phyloP scores from a whole-genome alignment of 2,113 vertebrate genomes.

The Chionodraco myersi region DNA sequence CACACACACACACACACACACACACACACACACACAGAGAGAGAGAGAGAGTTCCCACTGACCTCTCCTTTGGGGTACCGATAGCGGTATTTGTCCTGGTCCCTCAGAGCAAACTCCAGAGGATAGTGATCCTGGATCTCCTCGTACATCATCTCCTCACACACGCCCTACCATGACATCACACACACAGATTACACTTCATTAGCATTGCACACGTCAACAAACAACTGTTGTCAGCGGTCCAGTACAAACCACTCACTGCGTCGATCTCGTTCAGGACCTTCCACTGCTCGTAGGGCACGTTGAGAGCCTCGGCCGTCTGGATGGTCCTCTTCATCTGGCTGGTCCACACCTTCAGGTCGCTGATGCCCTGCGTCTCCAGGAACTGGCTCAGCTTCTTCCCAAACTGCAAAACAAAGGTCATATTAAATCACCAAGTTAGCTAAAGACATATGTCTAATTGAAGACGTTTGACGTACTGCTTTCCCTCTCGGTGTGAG shows the following conservation, averaged over 20 bases:
- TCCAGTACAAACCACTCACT: conserved; percentile 74
- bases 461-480: conserved; percentile 63
- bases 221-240: background rate
- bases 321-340: conserved; percentile 99
- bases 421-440: background rate
- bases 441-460: background rate
- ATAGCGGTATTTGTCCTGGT: conserved; percentile 99
- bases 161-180: conserved; percentile 87
- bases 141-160: conserved; percentile 98
- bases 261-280: conserved; percentile 98
- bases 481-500: conserved; percentile 90
- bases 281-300: conserved; percentile 99
- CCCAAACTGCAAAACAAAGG: conserved; percentile 86
- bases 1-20: too few relatives aligned
- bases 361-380: conserved; percentile 91
- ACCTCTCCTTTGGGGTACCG: conserved; percentile 99
- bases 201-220: background rate
- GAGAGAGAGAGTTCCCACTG: conserved; percentile 62
- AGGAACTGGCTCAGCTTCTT: conserved; percentile 91
- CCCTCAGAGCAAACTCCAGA: conserved; percentile 95
- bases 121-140: conserved; percentile 95
- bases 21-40: too few relatives aligned
- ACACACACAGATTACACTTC: conserved; percentile 50
- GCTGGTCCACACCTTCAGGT: conserved; percentile 99
- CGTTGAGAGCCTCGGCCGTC: conserved; percentile 92